Evolutionary conservation across 2,888 invertebrate genomes (phyloP).

Genomic region (Helobdella robusta): DNA sequence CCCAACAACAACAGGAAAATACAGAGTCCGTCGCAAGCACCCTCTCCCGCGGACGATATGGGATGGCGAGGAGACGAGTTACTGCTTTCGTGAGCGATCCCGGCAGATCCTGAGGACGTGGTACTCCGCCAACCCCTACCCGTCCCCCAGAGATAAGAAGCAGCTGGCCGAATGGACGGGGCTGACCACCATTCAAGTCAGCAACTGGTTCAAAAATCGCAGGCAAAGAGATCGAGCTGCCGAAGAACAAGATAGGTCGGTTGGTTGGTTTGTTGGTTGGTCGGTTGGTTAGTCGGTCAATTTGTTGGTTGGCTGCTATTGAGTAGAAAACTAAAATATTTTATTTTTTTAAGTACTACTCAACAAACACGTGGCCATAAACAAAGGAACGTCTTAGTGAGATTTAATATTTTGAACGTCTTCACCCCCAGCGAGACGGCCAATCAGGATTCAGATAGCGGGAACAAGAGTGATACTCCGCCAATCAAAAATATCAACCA

Average conservation of each 20-base stretch:
- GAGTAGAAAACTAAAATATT: too few species aligned
- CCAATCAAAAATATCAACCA: too few species aligned
- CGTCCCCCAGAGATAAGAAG: constrained; percentile 83
- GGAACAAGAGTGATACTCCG: too few species aligned
- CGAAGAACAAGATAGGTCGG: constrained; percentile 92
- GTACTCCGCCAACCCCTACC: constrained; percentile 79
- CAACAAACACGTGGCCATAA: too few species aligned
- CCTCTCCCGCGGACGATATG: constrained; percentile 94
- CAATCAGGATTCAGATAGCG: too few species aligned
- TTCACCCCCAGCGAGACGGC: too few species aligned
- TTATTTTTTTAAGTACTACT: too few species aligned
- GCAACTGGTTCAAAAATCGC: constrained; percentile 85
- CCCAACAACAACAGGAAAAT: constrained; percentile 54
- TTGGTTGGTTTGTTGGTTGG: too few species aligned
- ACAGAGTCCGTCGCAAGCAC: constrained; percentile 86
- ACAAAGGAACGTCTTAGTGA: too few species aligned
- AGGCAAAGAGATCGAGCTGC: constrained; percentile 78
- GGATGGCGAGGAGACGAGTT: constrained; percentile 98
- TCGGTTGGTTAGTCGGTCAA: too few species aligned
- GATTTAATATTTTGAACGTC: too few species aligned
- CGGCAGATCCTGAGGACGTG: constrained; percentile 74
- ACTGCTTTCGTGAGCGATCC: constrained; percentile 79
- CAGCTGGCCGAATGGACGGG: constrained; percentile 83
- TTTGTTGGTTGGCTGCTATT: neutral
- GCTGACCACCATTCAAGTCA: constrained; percentile 74